Evolutionary conservation across 2,797 vertebrate species (phyloP).

Genomic region (Channallabes apus): DNA sequence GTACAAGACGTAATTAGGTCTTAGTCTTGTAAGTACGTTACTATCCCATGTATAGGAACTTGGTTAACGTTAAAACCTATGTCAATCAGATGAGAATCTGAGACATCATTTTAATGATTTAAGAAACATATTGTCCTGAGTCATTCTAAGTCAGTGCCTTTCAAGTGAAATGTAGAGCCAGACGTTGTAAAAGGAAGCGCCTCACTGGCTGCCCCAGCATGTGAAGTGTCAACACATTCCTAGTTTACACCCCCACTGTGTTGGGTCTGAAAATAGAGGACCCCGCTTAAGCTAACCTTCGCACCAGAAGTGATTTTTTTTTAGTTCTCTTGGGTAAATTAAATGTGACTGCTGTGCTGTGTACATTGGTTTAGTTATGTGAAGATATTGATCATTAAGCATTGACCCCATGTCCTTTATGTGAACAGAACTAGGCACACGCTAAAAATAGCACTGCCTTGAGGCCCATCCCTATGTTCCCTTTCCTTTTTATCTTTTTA

Average conservation of each 20-base stretch:
- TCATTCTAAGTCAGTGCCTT: conserved; percentile 28
- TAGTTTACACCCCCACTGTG: conserved; percentile 60
- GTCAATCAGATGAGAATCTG: conserved; percentile 11
- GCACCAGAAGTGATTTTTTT: conserved; percentile 67
- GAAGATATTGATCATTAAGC: conserved; percentile 66
- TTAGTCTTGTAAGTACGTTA: background rate
- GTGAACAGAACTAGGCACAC: conserved; percentile 59
- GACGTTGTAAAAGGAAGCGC: conserved; percentile 32
- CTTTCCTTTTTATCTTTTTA: conserved; percentile 70
- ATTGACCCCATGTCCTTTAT: conserved; percentile 41
- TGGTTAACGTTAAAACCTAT: background rate
- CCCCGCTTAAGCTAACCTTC: conserved; percentile 52
- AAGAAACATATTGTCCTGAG: conserved; percentile 23
- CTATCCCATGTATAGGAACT: background rate
- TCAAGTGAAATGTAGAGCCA: conserved; percentile 5
- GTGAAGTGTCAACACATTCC: conserved; percentile 63
- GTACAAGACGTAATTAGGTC: background rate
- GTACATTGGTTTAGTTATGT: conserved; percentile 63
- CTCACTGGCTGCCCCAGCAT: conserved; percentile 37
- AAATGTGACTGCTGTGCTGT: conserved; percentile 50
- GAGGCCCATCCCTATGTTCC: conserved; percentile 56
- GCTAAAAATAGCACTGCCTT: conserved; percentile 67
- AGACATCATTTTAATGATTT: conserved; percentile 33
- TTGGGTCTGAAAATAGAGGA: conserved; percentile 66
- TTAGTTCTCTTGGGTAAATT: conserved; percentile 58